Percentiles rank a stretch among this genome's conserved stretches.
These are phyloP conservation scores for fruit fly (Drosophila melanogaster) DNA, from an alignment of 1,140 invertebrate species.

Conservation along the genomic window DNA sequence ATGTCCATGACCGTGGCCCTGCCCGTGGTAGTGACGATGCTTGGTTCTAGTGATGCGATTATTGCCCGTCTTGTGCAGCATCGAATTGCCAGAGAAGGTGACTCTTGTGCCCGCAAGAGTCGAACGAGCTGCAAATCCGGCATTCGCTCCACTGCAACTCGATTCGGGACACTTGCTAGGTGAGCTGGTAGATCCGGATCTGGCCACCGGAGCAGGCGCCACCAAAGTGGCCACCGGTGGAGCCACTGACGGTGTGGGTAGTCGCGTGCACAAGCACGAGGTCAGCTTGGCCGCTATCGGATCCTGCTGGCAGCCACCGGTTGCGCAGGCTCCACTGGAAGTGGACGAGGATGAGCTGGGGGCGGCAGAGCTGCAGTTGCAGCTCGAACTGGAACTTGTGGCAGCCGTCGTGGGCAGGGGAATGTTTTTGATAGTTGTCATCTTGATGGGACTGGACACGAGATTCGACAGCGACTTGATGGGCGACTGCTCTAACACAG, in stretches of 20 bases:
- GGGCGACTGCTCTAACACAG: constrained; percentile 86
- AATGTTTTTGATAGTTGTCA: constrained; percentile 80
- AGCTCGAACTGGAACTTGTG: neutral
- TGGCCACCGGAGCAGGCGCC: constrained; percentile 2
- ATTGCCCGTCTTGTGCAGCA: constrained; percentile 77
- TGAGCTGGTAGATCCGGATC: constrained; percentile 10
- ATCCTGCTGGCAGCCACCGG: constrained; percentile 78
- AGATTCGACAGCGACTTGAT: constrained; percentile 88
- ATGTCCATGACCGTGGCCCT: constrained; percentile 50
- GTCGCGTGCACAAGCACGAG: constrained; percentile 84
- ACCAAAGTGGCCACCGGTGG: constrained; percentile 22
- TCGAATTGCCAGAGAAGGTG: constrained; percentile 32
- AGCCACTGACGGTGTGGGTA: constrained; percentile 46
- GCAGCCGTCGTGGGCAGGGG: constrained; percentile 67
- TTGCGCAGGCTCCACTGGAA: constrained; percentile 29
- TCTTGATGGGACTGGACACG: constrained; percentile 87
- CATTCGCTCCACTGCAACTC: constrained; percentile 27
- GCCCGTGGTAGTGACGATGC: constrained; percentile 75
- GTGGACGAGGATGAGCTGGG: constrained; percentile 1
- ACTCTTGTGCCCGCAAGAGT: constrained; percentile 18
- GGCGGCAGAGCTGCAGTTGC: constrained; percentile 10
- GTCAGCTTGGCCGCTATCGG: constrained; percentile 85
- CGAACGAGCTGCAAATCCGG: constrained; percentile 23
- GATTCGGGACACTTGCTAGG: constrained; percentile 29
- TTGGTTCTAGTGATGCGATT: constrained; percentile 72